Evolutionary conservation across 2,797 vertebrate species (phyloP).

Genomic region (Gallirallus australis): DNA sequence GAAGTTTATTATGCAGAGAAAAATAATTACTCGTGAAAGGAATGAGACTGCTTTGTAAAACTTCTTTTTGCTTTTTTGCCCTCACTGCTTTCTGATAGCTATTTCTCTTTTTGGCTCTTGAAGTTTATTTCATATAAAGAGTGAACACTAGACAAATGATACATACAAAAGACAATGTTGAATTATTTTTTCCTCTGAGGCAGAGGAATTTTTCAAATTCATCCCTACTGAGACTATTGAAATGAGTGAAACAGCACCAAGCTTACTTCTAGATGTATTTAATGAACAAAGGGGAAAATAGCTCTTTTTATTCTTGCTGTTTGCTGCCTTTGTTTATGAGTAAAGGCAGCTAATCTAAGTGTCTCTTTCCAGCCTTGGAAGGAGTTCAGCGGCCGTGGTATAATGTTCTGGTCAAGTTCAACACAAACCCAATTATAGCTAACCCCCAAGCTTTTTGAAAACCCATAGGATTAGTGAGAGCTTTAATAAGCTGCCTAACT

Average conservation of each 20-base stretch:
- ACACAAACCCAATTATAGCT: conserved; percentile 11
- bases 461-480: background rate
- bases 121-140: background rate
- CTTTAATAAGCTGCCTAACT: background rate
- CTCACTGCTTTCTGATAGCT: background rate
- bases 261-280: background rate
- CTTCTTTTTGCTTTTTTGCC: background rate
- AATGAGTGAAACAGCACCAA: background rate
- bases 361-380: background rate
- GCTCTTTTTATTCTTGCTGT: background rate
- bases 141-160: background rate
- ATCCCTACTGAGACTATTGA: background rate
- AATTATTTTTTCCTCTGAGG: background rate
- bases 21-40: background rate
- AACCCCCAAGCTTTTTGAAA: conserved; percentile 17
- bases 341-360: background rate
- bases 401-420: conserved; percentile 29
- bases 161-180: background rate
- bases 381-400: background rate
- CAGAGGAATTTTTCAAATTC: background rate
- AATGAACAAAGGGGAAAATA: background rate
- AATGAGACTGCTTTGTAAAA: background rate
- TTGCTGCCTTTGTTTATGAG: background rate
- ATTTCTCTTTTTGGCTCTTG: background rate
- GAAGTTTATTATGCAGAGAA: background rate